Percentiles rank a stretch among this genome's conserved stretches.
Conservation (phyloP, 2,797 vertebrate species). For the Fratercula arctica region DNA sequence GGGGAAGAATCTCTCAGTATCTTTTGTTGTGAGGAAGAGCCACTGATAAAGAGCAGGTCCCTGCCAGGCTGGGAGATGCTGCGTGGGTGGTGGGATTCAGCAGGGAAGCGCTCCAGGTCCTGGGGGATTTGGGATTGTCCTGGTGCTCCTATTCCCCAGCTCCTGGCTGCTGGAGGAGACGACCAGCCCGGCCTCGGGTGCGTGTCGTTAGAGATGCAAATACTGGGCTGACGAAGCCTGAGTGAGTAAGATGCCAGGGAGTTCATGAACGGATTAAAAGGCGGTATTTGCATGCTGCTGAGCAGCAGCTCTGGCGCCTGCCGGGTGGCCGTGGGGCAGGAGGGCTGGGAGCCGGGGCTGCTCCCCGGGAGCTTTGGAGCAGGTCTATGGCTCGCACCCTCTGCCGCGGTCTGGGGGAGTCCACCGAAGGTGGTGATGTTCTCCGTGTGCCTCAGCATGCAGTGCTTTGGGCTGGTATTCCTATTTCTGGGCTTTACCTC, state of each 20-base stretch:
- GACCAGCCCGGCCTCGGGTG: accelerated
- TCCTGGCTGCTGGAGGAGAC: background rate
- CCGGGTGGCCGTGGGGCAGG: accelerated
- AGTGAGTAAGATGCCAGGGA: background rate
- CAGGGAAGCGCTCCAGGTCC: background rate
- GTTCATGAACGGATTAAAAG: background rate
- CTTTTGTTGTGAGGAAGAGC: background rate
- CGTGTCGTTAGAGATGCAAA: accelerated
- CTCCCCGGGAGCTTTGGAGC: background rate
- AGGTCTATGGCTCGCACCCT: background rate
- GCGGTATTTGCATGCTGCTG: background rate
- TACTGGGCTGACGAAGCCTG: background rate
- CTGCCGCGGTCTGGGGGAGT: accelerated
- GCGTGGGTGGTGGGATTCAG: background rate
- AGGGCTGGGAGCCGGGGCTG: background rate
- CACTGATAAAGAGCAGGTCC: background rate
- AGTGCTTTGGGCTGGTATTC: background rate
- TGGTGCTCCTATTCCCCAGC: background rate
- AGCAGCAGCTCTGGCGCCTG: background rate
- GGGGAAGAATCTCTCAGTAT: background rate
- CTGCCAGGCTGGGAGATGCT: accelerated
- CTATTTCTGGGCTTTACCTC: background rate
- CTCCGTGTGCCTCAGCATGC: background rate
- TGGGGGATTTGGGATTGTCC: background rate
- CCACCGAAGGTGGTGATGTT: accelerated